Base-by-base conservation (phyloP, 1,140 invertebrate species). In the Philopotamus ludificatus region DNA sequence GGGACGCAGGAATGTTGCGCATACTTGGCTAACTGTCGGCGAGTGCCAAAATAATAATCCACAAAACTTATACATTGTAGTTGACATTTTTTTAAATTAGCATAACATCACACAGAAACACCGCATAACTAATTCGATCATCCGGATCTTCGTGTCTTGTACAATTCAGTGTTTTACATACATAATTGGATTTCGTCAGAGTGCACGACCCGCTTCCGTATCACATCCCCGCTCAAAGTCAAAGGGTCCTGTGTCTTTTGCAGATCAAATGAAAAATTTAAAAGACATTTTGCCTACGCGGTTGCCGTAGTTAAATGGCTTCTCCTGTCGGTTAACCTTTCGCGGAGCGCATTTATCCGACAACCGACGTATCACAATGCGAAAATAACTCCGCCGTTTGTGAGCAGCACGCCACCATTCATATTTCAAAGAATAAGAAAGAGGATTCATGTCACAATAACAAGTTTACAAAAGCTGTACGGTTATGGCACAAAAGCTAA, bases 391-490 rank as follows among this genome's bases (percentile, higher is more conserved):
- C 34, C 15, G 12, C 61, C 47, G 41, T 10, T 54, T 4, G 22
- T 60, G n/a, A 23, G 60, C 18, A 22, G 23, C 44, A 50, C 23
- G 44, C 22, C 21, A 63, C 26, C 41, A 55, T 65, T 57, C 63
- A 65, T 49, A 65, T 55, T 47, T 65, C 53, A 58, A 47, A 58
- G 41, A 58, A 65, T 65, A 57, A 57, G 51, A 58, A 60, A 47
- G 54, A 57, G 42, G 39, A 58, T 55, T 49, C 51, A n/a, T 57
- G 62, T 64, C 62, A 64, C 62, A 55, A 57, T 55, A 45, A 54
- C 34, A 44, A 57, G 23, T 45, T 47, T 54, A 64, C 62, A 64
- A 64, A 64, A 64, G 53, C 51, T 55, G 7, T 34, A 26, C 41
- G 53, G 39, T 51, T 50, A 15, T 41, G 49, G 61, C 23, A 65